Base-by-base conservation (phyloP, 2,888 invertebrate species). In the Drosophila algonquin region DNA sequence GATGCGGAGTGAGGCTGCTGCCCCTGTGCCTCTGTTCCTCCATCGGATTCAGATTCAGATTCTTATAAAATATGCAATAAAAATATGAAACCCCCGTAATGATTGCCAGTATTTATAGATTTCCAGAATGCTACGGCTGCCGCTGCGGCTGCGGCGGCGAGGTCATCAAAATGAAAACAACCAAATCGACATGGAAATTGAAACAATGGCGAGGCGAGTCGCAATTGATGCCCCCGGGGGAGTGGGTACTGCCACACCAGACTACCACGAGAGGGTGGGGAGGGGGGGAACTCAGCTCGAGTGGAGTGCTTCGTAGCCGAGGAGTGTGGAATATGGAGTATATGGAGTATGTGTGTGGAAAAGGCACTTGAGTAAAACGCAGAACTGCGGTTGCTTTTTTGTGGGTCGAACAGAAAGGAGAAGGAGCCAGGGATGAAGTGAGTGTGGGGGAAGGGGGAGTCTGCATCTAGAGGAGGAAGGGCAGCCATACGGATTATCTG, bases 111-210 rank as follows among this genome's bases (percentile, higher is more conserved):
- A 82, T 82, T 85, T 83, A 80, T 75, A 80, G 77, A 67, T 79
- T 75, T 64, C 35, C 32, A 69, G 53, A 59, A 44, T 45, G 54
- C n/a, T n/a, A 9, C 57, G 9, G 21, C 21, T 21, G 21, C 21
- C 21, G 21, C 21, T 21, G 51, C 27, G 8, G 45, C 61, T 51
- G 35, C 40, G 51, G 58, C 32, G 60, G 74, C 76, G 86, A 73
- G 89, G 89, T 83, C 89, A 88, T 88, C 87, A 82, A 82, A 88
- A 85, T 85, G 82, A 79, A 77, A 86, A 85, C 76, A 73, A 73
- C 64, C 68, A 69, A 65, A 71, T 51, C 81, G 81, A 79, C 81
- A 88, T 76, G 72, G 52, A 88, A 83, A 84, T 80, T 86, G 83
- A 84, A 84, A 84, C 83, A 84, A 84, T 84, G 87, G 74, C 83